Base-by-base conservation (phyloP, 23 tunicate genomes). In the Aplidium turbinatum region DNA sequence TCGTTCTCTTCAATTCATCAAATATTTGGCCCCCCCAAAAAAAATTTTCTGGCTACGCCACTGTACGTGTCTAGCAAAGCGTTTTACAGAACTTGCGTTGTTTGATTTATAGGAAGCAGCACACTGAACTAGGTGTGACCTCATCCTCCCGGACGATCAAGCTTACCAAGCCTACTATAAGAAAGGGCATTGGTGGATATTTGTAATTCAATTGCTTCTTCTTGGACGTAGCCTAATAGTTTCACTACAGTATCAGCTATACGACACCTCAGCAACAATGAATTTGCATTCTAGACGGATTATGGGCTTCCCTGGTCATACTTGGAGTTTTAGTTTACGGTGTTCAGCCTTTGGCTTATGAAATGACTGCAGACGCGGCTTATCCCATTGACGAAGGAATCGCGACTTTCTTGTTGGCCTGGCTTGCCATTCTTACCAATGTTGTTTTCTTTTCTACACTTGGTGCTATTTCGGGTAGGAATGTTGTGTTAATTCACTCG, bases 331-430 rank as follows among this genome's bases (percentile, higher is more conserved):
- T 26, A 35, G 53, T 74, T 0, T 36, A 57, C 36, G 31, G 68
- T 0, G 32, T 57, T 5, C 77, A 68, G 18, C 85, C 85, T 22
- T 27, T 80, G 22, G 57, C 66, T 3, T 27, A 56, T 32, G 85
- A 80, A 61, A 55, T 68, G 35, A 27, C 65, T 24, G 29, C 69
- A 23, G 85, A 80, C 26, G 38, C 38, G 28, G 85, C 85, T 3
- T 80, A 62, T 31, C 85, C 85, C 22, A 72, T 69, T 2, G 70
- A 72, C 57, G 85, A 80, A 69, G 85, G 85, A n/a, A 80, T 77
- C 6, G 58, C 64, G 31, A 70, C 53, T 33, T 70, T 36, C n/a
- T 28, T 80, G 4, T 48, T 52, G 21, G 56, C 70, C 36, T 80
- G 85, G 85, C 35, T 80, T 7, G n/a, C 58, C 20, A 69, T 80